Base-by-base conservation (phyloP, 2,888 invertebrate genomes). In the Dolichopus griseipennis region DNA sequence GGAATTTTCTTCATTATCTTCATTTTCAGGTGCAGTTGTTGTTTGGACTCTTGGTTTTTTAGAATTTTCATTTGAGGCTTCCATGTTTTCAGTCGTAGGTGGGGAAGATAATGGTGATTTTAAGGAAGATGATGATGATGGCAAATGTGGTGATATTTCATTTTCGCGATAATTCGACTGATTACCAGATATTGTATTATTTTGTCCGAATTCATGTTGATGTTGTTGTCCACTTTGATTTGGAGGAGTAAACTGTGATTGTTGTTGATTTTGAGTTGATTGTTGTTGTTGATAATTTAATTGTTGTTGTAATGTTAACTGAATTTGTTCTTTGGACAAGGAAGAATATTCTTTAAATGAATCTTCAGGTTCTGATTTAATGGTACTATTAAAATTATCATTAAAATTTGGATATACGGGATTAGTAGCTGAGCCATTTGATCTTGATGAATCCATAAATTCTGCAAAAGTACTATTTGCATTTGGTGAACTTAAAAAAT, bases 71-170 rank as follows among this genome's bases (percentile, higher is more conserved):
- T 64, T 64, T 20, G 41, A 43, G 20, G 41, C 22, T 65, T 43
- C 64, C 33, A n/a, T 64, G 6, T 34, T 20, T 9, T 64, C 75
- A 9, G 75, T 72, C 61, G 78, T 69, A 5, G 79, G 79, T 3
- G 81, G 78, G 2, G 81, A 79, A 12, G 74, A 73, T 27, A 78
- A 69, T 9, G 79, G 79, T 1, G 81, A 80, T 70, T 79, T 80
- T 74, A 81, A 76, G n/a, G 81, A 81, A 20, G 81, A 79, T 4
- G 81, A 81, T 33, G 80, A 78, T 5, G 81, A 81, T 33, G 79
- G 76, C 8, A 78, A 69, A 27, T 52, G 52, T n/a, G 27, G 52
- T 27, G 27, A 52, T 9, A 52, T 20, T 65, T 41, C 37, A 34
- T 62, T 61, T 18, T 68, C 64, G 20, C 65, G 33, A 6, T 66